These are phyloP conservation scores for Patella caerulea DNA, from an alignment of 2,888 invertebrate species.

Conservation along the genomic window DNA sequence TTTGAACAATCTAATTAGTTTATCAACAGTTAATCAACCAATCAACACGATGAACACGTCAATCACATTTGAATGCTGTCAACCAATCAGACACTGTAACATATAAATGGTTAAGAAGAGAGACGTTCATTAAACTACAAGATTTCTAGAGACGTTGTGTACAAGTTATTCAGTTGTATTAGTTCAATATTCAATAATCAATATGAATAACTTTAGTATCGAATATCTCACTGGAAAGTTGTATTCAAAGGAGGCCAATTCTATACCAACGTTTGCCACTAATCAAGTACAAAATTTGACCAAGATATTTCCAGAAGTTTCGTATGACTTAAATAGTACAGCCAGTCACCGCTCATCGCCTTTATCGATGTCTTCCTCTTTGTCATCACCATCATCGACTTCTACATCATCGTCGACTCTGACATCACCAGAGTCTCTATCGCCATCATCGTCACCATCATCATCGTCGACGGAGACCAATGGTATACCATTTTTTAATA, in stretches of 20 bases:
- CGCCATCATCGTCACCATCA: neutral
- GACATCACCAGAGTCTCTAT: neutral
- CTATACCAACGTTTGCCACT: too few relatives aligned
- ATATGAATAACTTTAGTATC: neutral
- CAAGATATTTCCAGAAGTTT: too few relatives aligned
- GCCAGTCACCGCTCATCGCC: neutral
- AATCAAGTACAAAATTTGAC: too few relatives aligned
- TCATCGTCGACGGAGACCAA: neutral
- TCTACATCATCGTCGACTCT: constrained; percentile 1
- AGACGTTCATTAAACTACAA: too few relatives aligned
- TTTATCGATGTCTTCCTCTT: too few relatives aligned
- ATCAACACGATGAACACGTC: too few relatives aligned
- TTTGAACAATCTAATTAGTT: too few relatives aligned
- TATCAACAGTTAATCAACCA: too few relatives aligned
- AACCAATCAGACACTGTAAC: neutral
- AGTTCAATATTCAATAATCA: neutral
- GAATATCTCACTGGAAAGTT: neutral
- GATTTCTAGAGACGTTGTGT: too few relatives aligned
- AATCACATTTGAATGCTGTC: neutral
- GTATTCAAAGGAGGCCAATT: too few relatives aligned
- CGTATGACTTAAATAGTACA: too few relatives aligned
- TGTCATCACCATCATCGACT: neutral
- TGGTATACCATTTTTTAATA: neutral
- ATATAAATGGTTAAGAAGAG: neutral
- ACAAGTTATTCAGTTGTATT: too few relatives aligned